Conservation (phyloP, 2,797 vertebrate species). For the Sebastes trivittatus region DNA sequence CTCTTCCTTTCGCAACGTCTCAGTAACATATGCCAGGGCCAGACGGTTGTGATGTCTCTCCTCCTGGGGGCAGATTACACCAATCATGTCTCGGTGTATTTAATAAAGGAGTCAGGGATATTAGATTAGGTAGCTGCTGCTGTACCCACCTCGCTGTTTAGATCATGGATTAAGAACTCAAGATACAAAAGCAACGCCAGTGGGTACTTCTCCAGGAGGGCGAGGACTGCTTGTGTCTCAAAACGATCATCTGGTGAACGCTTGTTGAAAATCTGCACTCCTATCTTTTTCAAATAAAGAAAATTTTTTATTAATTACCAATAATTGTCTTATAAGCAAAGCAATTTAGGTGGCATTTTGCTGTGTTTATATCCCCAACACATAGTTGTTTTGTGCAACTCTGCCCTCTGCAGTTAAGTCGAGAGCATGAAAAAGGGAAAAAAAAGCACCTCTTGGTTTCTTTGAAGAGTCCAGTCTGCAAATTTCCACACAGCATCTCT, state of each 20-base stretch:
- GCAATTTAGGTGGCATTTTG: background rate
- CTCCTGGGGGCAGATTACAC: slow-evolving; percentile 63
- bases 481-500: slow-evolving; percentile 71
- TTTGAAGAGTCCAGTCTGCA: slow-evolving; percentile 76
- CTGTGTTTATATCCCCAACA: background rate
- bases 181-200: slow-evolving; percentile 69
- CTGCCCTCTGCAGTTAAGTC: slow-evolving; percentile 70
- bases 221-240: slow-evolving; percentile 55
- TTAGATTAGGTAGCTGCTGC: slow-evolving; percentile 15
- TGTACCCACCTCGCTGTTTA: slow-evolving; percentile 71
- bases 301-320: background rate
- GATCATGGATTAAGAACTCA: slow-evolving; percentile 73
- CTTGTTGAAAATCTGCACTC: slow-evolving; percentile 74
- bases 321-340: background rate
- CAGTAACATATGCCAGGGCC: slow-evolving; percentile 70
- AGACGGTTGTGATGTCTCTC: slow-evolving; percentile 74
- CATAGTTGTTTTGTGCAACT: slow-evolving; percentile 49
- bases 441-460: slow-evolving; percentile 70
- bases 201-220: slow-evolving; percentile 66
- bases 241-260: slow-evolving; percentile 49
- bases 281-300: slow-evolving; percentile 61
- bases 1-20: slow-evolving; percentile 43
- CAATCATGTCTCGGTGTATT: slow-evolving; percentile 33
- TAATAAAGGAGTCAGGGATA: slow-evolving; percentile 18
- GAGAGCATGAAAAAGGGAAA: background rate